Evolutionary conservation across 2,888 invertebrate species (phyloP).

Genomic region (Drosophila mimica): DNA sequence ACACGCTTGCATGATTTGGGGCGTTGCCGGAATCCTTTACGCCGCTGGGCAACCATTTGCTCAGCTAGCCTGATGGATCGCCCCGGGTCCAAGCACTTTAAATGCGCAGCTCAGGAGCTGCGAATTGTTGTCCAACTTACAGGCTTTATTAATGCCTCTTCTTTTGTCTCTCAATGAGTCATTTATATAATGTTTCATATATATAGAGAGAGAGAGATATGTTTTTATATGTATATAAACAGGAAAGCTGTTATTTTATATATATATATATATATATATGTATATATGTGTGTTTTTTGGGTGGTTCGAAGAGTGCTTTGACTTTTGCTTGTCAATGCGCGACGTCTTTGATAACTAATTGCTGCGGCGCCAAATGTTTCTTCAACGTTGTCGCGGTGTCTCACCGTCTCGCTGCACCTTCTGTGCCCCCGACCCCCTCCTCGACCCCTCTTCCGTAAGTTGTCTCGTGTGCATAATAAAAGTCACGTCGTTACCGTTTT

Average conservation of each 20-base stretch:
- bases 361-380: constrained; percentile 77
- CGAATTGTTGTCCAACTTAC: constrained; percentile 13
- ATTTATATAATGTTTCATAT: constrained; percentile 43
- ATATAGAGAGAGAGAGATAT: constrained; percentile 6
- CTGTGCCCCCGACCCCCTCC: not conserved
- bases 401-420: constrained; percentile 29
- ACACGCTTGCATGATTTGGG: constrained; percentile 67
- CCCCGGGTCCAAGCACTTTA: constrained; percentile 10
- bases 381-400: constrained; percentile 26
- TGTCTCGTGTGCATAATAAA: constrained; percentile 69
- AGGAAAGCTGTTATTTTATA: constrained; percentile 30
- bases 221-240: constrained; percentile 28
- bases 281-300: constrained; percentile 49
- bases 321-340: constrained; percentile 80
- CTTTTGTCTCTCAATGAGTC: constrained; percentile 41
- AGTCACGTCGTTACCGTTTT: constrained; percentile 76
- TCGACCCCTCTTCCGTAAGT: not conserved
- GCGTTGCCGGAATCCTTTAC: constrained; percentile 53
- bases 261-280: constrained; percentile 5
- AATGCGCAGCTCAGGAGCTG: constrained; percentile 19
- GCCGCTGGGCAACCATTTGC: constrained; percentile 26
- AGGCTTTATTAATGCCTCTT: constrained; percentile 1
- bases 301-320: constrained; percentile 76
- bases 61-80: constrained; percentile 31
- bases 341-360: constrained; percentile 80